Evolutionary conservation across 1,140 invertebrate species (phyloP), one percentile per base, ranked within the genome.

Genomic region (Bombus difficillimus): DNA sequence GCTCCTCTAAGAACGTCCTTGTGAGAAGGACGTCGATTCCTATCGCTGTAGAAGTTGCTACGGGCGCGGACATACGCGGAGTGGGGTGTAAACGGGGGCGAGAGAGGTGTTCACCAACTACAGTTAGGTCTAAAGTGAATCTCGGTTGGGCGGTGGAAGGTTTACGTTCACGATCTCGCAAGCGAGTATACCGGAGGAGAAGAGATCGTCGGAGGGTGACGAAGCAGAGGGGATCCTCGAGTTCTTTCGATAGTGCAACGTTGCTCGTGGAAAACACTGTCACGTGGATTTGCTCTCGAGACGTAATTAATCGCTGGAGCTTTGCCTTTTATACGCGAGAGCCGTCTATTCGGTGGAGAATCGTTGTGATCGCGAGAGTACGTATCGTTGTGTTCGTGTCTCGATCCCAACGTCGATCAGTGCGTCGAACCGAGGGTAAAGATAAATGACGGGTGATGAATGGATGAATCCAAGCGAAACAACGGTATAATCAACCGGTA

Each of bases 1-100:
- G 22, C 10, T 25, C 2, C 34, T 47, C 13, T 32, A 22, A 75
- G 64, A 18, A 77, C 34, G 74, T 59, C 72, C 41, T 68, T 43
- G 41, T 10, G 73, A 53, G 57, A 37, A 71, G 72, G 53, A 64
- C 57, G 86, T 37, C 37, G 73, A 75, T 41, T 25, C 41, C 59
- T 25, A 59, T 71, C 78, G 74, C 82, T 73, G 47, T 57, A 73
- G 41, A 76, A 41, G 84, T 73, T 81, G 81, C 81, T 72, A 81
- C 80, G 85, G 64, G 41, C 80, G 88, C 80, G 75, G 81, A 75
- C 75, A 64, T 69, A 66, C 47, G 87, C 69, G 87, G 81, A 74
- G 39, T 88, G 79, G 82, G 68, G 59, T 72, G 78, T 73, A 73
- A 66, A 76, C 59, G 64, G 53, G 41, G 59, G n/a, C 53, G 69